phyloP scores from a whole-genome alignment of 2,888 invertebrate species.

The Lordiphosa andalusiaca region DNA sequence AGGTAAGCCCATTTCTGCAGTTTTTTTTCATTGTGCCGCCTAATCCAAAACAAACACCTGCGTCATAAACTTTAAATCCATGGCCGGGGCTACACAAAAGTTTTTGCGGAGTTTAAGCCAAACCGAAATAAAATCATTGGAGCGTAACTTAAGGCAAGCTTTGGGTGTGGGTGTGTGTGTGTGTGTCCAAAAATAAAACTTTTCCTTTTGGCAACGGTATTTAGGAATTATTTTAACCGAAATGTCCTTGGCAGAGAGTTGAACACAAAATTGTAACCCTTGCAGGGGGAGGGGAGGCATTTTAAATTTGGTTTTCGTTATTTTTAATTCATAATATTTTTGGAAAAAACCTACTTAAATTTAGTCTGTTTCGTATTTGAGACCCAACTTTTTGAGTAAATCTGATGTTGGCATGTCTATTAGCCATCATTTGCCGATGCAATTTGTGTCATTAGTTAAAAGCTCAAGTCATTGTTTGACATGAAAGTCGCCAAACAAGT shows the following conservation, averaged over 20 bases:
- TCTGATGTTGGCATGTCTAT: no score
- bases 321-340: no score
- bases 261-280: slow-evolving; percentile 9
- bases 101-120: slow-evolving; percentile 35
- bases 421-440: slow-evolving; percentile 24
- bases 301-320: no score
- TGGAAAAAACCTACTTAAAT: no score
- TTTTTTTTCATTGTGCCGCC: slow-evolving; percentile 17
- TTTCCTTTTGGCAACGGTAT: slow-evolving; percentile 53
- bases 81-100: slow-evolving; percentile 49
- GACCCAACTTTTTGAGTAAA: no score
- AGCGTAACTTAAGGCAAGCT: slow-evolving; percentile 49
- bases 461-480: slow-evolving; percentile 39
- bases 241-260: slow-evolving; percentile 21
- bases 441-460: slow-evolving; percentile 61
- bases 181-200: slow-evolving; percentile 42
- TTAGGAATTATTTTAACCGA: slow-evolving; percentile 22
- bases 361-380: no score
- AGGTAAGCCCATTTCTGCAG: slow-evolving; percentile 23
- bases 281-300: no score
- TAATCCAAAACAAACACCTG: slow-evolving; percentile 63
- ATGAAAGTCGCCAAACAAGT: slow-evolving; percentile 29
- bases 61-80: slow-evolving; percentile 68
- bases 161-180: slow-evolving; percentile 16
- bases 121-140: slow-evolving; percentile 65